Base-by-base conservation (phyloP, 2,113 vertebrate species). In the Dendropsophus ebraccatus region DNA sequence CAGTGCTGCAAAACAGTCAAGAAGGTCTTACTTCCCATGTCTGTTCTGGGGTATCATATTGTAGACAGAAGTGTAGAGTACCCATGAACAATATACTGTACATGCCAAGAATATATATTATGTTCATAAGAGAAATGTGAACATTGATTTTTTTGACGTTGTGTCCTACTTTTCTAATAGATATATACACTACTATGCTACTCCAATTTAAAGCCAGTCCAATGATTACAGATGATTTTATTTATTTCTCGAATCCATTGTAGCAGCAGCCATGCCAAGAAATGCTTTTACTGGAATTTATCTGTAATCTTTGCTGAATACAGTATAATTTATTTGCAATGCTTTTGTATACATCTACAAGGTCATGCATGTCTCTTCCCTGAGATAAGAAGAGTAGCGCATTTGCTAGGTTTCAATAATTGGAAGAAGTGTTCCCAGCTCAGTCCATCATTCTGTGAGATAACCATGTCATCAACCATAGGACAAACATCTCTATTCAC, bases 301-400 rank as follows among this genome's bases (percentile, higher is more conserved):
- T 72, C 10, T 16, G 47, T 50, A 25, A 69, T 14, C 21, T 70
- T 70, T 70, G 65, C 65, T 72, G 80, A 21, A n/a, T 69, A 21
- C 37, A 11, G 23, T 65, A 45, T 9, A 17, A 62, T 50, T 49
- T 49, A 67, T 69, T 69, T 28, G 10, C 28, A 25, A 8, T 14
- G 45, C 62, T 69, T 30, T 83, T 83, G 28, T 72, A 32, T 37
- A 72, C 62, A 37, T 49, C 49, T 82, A 69, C 62, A 82, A 82
- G 81, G 81, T 47, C 47, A 54, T 54, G 49, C 81, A 83, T 23
- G 23, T 37, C n/a, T 30, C 65, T 56, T 21, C 56, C 54, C 5
- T 30, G 80, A 69, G 62, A 82, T 82, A 67, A 82, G 80, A 41
- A 5, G 45, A 69, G 45, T 21, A 35, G 80, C 10, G 37, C n/a